Evolutionary conservation across 2,888 invertebrate species (phyloP), one percentile per base, ranked within the genome.

Genomic region (Tetragonula carbonaria): DNA sequence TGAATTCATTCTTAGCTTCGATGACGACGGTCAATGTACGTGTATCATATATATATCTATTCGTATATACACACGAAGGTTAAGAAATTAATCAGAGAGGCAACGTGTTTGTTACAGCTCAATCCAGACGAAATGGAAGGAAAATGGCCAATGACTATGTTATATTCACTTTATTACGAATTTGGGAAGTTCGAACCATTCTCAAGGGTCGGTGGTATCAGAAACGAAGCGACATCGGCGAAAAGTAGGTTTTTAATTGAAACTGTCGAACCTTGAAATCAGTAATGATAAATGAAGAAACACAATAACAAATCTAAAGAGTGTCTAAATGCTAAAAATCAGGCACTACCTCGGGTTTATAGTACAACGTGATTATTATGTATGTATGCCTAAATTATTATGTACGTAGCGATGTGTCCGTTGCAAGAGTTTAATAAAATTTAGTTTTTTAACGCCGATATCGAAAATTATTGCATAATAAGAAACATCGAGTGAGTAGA

Each of bases 101-200:
- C n/a, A 18, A 84, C 23, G 28, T 38, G 45, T 63, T n/a, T 8
- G 11, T 65, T 65, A 18, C 89, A 97, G 97, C 96, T 97, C 91
- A 96, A 96, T 84, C 97, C 97, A 8, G 95, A 96, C 14, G 97
- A 97, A 91, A 96, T 97, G 94, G 97, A 97, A 92, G 97, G 97
- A 80, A 97, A 97, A 92, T 97, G 97, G 96, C 97, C 97, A 0
- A 97, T 97, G 96, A 97, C 97, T 0, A 96, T 97, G 65, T 94
- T 97, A 0, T 97, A 97, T 91, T 97, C 97, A 0, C 94, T 97
- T 5, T 97, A 97, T 92, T 97, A 97, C 91, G 97, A 97, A 94
- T 97, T 97, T 92, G 97, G 97, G 91, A 97, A 97, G 92, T 95
- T 97, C 1, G 97, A 97, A 93, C 97, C 97, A 0, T 97, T 97